phyloP scores from a whole-genome alignment of 2,888 invertebrate genomes.

The Hermaeophaga mercurialis region DNA sequence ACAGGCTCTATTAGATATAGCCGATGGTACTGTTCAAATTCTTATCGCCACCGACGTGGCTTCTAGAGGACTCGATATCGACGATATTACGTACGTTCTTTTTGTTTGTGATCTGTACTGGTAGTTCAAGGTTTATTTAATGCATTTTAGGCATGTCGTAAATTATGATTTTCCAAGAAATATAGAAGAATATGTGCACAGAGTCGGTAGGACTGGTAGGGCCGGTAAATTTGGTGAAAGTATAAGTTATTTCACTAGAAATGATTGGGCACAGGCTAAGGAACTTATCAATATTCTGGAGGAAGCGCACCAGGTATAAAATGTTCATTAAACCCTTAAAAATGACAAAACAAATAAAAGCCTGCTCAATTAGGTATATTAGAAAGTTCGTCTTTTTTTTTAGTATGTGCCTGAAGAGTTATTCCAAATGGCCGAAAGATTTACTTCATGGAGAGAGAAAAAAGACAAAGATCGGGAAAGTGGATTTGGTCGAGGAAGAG shows the following conservation, averaged over 20 bases:
- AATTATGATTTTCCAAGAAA: constrained; percentile 94
- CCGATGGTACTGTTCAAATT: constrained; percentile 77
- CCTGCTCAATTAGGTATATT: no score
- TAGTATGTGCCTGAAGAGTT: constrained; percentile 79
- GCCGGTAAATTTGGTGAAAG: constrained; percentile 86
- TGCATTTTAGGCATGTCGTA: constrained; percentile 71
- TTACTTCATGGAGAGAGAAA: constrained; percentile 69
- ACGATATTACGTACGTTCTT: constrained; percentile 73
- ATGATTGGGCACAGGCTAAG: constrained; percentile 82
- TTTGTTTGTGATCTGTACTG: constrained; percentile 4
- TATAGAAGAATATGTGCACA: constrained; percentile 94
- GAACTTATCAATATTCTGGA: constrained; percentile 84
- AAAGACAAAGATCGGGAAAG: constrained; percentile 52
- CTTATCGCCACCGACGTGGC: constrained; percentile 95
- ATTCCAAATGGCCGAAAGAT: constrained; percentile 75
- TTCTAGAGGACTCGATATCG: constrained; percentile 90
- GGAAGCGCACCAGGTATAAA: constrained; percentile 74
- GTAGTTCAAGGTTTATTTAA: not conserved
- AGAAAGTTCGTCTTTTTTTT: no score
- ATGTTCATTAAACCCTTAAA: no score
- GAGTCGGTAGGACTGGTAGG: constrained; percentile 94
- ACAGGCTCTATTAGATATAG: constrained; percentile 83
- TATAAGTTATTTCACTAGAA: constrained; percentile 78
- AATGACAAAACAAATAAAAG: no score
- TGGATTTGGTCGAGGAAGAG: constrained; percentile 49